Evolutionary conservation across 2,888 invertebrate species (phyloP), one percentile per base, ranked within the genome.

Genomic region (Drosophila conformis): DNA sequence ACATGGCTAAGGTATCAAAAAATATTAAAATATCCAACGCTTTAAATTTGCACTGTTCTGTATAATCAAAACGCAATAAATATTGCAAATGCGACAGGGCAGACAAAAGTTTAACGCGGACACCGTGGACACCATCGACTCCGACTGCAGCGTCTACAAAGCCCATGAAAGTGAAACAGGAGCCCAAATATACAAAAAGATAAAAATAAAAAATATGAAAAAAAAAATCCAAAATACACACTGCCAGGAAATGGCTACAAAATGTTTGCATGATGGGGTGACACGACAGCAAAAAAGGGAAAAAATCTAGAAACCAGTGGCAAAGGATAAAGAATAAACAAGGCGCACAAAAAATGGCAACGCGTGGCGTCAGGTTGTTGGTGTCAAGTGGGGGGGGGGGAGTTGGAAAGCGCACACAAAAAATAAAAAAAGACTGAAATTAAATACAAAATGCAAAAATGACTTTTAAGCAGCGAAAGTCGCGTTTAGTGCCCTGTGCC

Each of bases 401-500:
- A 27, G n/a, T 2, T 21, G 56, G 13, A n/a, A 66, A 42, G 36
- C 46, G 42, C 25, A 49, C 38, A 54, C 38, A 42, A 63, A 51
- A 46, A 36, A 59, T 42, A 46, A 46, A 38, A 29, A 21, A 21
- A 27, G 42, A 76, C 75, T n/a, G 71, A 85, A 90, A 86, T 85
- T 87, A 85, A 88, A 90, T 86, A 80, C 86, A 86, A 90, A 88
- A 86, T 88, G 90, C 87, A 86, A 90, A 86, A 86, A 90, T 86
- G 73, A 83, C 87, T 86, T 86, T 86, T 88, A 83, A 86, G 83
- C 78, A 90, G 80, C 86, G 80, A 76, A 82, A 80, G 78, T 85
- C 90, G 86, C 83, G 88, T 87, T 80, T 77, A 82, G 74, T 72
- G 57, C 56, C 48, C 49, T 54, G 46, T 57, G 66, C 60, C 25